Conservation (phyloP, 2,888 invertebrate genomes). For the Drosophila mettleri region DNA sequence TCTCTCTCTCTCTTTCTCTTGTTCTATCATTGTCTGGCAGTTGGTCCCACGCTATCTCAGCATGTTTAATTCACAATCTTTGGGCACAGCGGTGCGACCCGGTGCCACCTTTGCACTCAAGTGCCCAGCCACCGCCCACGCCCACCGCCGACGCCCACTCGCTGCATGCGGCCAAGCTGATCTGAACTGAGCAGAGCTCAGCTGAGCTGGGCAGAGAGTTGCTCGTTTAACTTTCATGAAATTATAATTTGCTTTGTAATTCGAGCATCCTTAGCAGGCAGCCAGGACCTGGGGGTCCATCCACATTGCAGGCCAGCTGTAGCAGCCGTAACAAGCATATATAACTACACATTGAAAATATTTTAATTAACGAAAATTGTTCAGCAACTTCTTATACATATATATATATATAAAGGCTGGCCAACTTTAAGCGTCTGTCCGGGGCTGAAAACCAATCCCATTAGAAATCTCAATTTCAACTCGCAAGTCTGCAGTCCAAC, state of each 20-base stretch:
- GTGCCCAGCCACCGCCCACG: constrained; percentile 65
- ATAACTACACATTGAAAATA: constrained; percentile 80
- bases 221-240: constrained; percentile 83
- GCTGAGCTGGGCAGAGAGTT: constrained; percentile 59
- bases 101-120: constrained; percentile 77
- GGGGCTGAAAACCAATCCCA: constrained; percentile 70
- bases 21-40: not conserved
- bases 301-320: constrained; percentile 17
- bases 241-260: constrained; percentile 83
- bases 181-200: constrained; percentile 5
- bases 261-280: constrained; percentile 72
- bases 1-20: not conserved
- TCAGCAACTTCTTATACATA: constrained; percentile 72
- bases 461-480: constrained; percentile 75
- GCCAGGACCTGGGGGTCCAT: constrained; percentile 29
- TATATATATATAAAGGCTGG: constrained; percentile 7
- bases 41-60: constrained; percentile 37
- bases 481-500: constrained; percentile 53
- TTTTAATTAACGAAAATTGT: constrained; percentile 83
- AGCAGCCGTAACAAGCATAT: constrained; percentile 55
- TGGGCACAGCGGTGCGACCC: constrained; percentile 73
- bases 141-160: constrained; percentile 8
- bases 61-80: constrained; percentile 82
- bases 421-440: constrained; percentile 22
- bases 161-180: constrained; percentile 3